Conservation (phyloP, 30 jellyfish, hydroid and myxozoan genomes). For the Sanderia malayensis region DNA sequence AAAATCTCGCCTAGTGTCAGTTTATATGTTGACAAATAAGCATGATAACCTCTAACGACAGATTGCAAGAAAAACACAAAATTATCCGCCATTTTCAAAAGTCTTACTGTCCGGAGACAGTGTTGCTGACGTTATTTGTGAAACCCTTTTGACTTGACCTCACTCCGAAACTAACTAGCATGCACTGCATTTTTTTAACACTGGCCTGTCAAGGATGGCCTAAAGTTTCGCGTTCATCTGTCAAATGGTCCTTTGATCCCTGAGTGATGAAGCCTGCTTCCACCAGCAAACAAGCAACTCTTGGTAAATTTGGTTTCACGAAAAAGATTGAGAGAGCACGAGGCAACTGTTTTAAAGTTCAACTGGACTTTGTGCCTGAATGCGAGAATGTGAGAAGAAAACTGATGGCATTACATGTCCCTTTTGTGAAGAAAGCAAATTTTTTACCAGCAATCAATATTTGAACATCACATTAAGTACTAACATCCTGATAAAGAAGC, state of each 20-base stretch:
- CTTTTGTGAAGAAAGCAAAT: conserved; percentile 35
- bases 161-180: conserved; percentile 31
- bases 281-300: conserved; percentile 41
- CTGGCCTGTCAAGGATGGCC: conserved; percentile 40
- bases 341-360: conserved; percentile 10
- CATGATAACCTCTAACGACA: conserved; percentile 11
- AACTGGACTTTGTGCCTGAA: background rate
- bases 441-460: conserved; percentile 33
- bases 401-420: conserved; percentile 44
- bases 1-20: conserved; percentile 42
- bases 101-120: conserved; percentile 41
- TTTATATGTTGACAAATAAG: conserved; percentile 5
- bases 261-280: conserved; percentile 49
- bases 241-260: conserved; percentile 35
- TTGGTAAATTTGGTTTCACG: conserved; percentile 13
- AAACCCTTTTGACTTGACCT: conserved; percentile 46
- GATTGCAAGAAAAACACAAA: conserved; percentile 10
- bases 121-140: conserved; percentile 31
- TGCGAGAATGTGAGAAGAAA: conserved; percentile 13
- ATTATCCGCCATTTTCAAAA: conserved; percentile 26
- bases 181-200: conserved; percentile 28
- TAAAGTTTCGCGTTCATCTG: conserved; percentile 45
- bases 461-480: conserved; percentile 38
- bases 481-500: conserved; percentile 38
- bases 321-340: background rate